Conservation (phyloP, 1,140 invertebrate genomes). For the Antheraea pernyi region DNA sequence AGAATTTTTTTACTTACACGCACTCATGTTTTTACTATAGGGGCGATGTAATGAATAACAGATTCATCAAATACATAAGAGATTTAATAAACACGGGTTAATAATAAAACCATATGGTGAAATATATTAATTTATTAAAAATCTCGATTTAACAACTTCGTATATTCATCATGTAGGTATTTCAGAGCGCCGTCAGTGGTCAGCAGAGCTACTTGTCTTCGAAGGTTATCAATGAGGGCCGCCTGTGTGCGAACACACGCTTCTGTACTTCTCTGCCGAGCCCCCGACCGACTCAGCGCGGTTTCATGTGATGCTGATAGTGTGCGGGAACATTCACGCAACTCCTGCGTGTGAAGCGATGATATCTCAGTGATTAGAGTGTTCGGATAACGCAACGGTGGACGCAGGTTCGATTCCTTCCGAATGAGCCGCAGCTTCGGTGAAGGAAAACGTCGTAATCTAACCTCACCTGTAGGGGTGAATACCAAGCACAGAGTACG, state of each 20-base stretch:
- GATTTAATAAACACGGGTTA: no score
- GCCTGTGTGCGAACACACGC: conserved; percentile 39
- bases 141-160: conserved; percentile 10
- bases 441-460: no score
- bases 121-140: neutral
- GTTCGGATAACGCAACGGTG: no score
- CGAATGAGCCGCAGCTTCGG: no score
- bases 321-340: conserved; percentile 41
- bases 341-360: conserved; percentile 36
- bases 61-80: no score
- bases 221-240: conserved; percentile 51
- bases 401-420: no score
- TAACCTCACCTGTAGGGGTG: no score
- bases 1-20: no score
- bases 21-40: no score
- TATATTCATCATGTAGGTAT: conserved; percentile 45
- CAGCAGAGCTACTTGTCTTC: conserved; percentile 47
- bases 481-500: no score
- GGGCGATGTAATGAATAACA: no score
- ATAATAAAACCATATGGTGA: neutral
- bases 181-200: conserved; percentile 38
- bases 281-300: conserved; percentile 44
- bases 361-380: no score
- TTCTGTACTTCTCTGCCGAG: conserved; percentile 33
- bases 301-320: conserved; percentile 45